Base-by-base conservation (phyloP, 2,113 vertebrate species). In the Eolophus roseicapilla region DNA sequence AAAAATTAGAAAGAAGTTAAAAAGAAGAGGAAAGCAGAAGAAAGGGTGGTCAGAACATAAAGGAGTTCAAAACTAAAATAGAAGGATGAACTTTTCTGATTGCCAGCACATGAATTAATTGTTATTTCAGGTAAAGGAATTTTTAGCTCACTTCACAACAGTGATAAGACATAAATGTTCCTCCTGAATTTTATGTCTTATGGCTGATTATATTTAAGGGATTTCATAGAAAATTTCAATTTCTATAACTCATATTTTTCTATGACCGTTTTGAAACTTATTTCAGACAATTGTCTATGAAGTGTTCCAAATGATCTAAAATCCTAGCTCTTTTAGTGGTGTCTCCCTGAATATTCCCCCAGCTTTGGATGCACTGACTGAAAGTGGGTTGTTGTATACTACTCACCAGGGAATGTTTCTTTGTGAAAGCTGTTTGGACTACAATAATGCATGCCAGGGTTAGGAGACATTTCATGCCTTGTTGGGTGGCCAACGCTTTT, bases 271-370 rank as follows among this genome's bases (percentile, higher is more conserved):
- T 86, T 77, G 50, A 80, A 53, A 64, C 25, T 55, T 41, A 43
- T 53, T 90, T 63, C 15, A 65, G 35, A 78, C 14, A 89, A 17
- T 47, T 86, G 25, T 46, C 17, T 67, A 60, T 67, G 49, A 76
- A 77, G 43, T 93, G 19, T 75, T 93, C 18, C 49, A 94, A 97
- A 81, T 91, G 17, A 17, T 92, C 49, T 50, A 84, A 43, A 80
- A 31, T 92, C 28, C 43, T 63, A 70, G 50, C 29, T 95, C 39
- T 62, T 53, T 76, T 78, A 53, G 60, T 69, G 8, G 41, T 37
- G 13, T n/a, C 20, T n/a, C 23, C 53, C 60, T 94, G 46, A 77
- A 75, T 88, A 92, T 82, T 84, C 82, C 55, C 28, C 5, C 15
- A 60, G 9, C 82, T 88, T 62, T 63, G 20, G 31, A 67, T 35